Base-by-base conservation (phyloP, 1,140 invertebrate species). In the Rhynchophorus ferrugineus region DNA sequence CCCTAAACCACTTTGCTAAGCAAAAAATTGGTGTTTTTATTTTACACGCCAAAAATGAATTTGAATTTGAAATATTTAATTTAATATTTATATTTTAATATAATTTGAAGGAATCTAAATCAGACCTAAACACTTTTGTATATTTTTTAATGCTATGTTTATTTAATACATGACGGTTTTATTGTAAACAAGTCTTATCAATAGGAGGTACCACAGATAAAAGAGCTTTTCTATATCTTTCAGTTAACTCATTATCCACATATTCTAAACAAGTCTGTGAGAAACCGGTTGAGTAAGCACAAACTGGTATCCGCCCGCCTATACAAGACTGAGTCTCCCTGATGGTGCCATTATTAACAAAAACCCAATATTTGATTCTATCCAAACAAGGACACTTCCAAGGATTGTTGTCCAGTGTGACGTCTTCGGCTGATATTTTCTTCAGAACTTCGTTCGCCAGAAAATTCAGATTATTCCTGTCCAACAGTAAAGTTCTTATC, bases 351-450 rank as follows among this genome's bases (percentile, higher is more conserved):
- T 58, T 58, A 3, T 13, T 44, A 3, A 14, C 43, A 37, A n/a
- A 37, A 1, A 58, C 5, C 57, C 57, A 58, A 29, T 43, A 44
- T 19, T 49, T 19, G 17, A 58, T 58, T 16, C 38, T 37, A 9
- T 51, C 47, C 14, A 58, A 35, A 38, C 53, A 58, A 1, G 52
- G 48, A 44, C 57, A 58, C 17, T 46, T 51, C 57, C 57, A 58
- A 22, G 57, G 57, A 49, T 58, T 58, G 6, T 34, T 38, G 37
- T 58, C 36, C n/a, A 58, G 3, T 2, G 35, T 43, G 3, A 58
- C 11, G 19, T 56, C 39, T 33, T 51, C 46, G 3, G 49, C 53
- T 2, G 48, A 17, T 11, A 58, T 14, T 35, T 56, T 56, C 14
- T 46, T 37, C 20, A 58, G 37, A 14, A 55, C 8, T 38, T 58